Evolutionary conservation across 2,797 vertebrate species (phyloP).

Genomic region (Siniperca scherzeri): DNA sequence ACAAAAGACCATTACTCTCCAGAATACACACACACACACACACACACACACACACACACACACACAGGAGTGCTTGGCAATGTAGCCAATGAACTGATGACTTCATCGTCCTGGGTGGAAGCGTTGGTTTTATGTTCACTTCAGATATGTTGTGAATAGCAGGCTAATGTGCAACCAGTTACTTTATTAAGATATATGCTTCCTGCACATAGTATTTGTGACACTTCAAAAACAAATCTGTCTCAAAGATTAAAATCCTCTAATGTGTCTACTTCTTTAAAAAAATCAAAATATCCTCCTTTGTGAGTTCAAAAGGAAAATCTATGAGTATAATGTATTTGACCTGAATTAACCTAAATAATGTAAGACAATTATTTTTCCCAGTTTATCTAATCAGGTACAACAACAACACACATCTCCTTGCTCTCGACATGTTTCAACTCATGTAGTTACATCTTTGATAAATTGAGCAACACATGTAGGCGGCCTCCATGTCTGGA

Average conservation of each 20-base stretch:
- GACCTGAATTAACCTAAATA: not conserved
- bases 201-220: not conserved
- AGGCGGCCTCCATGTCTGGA: not conserved
- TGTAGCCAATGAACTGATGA: conserved; percentile 47
- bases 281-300: not conserved
- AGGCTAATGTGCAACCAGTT: not conserved
- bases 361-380: not conserved
- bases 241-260: not conserved
- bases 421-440: not conserved
- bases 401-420: not conserved
- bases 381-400: not conserved
- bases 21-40: not conserved
- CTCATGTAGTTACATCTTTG: not conserved
- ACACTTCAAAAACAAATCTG: not conserved
- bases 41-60: not conserved
- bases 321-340: not conserved
- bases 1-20: conserved; percentile 10
- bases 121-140: conserved; percentile 39
- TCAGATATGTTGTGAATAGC: not conserved
- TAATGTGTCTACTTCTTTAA: not conserved
- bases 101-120: conserved; percentile 36
- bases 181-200: not conserved
- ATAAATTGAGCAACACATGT: not conserved
- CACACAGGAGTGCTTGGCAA: not conserved
- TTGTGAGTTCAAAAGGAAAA: not conserved